Evolutionary conservation across 2,888 invertebrate species (phyloP), one percentile per base, ranked within the genome.

Genomic region (Eupithecia centaureata): DNA sequence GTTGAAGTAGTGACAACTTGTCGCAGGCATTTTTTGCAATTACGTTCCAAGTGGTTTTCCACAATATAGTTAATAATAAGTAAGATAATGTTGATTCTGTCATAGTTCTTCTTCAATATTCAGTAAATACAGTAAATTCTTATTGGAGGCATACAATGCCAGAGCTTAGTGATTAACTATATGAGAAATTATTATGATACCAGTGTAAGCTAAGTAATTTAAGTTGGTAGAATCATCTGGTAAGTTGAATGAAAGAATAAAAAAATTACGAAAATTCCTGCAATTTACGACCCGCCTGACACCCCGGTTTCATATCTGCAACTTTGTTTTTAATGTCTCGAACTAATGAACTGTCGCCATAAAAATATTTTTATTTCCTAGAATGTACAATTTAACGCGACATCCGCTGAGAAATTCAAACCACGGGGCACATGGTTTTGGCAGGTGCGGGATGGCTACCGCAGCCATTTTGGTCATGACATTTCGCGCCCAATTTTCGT

Each of bases 401-500:
- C 78, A 66, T 76, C 74, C 75, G 82, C 88, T 91, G 92, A 90
- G 92, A 92, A 92, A 77, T 76, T 75, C 67, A 77, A 75, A 80
- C 86, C 85, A 77, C 82, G 76, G 75, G 80, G 73, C 92, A 87
- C 85, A 86, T 90, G 92, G 81, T 80, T 85, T 80, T 90, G 88
- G 85, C 91, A 82, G 86, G 84, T 81, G 28, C 54, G 15, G 57
- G 87, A 82, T 85, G 78, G 76, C 72, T 72, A 72, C 74, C 76
- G 71, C 73, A 69, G 80, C 69, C 76, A 79, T 86, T 88, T 88
- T 86, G 81, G 82, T 71, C 86, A 90, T 87, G 85, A 86, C 84
- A 84, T 87, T 88, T 91, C 85, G 85, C 87, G 90, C 86, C 89
- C 86, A 92, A 91, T 91, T 91, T 89, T 86, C 86, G 79, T 83